Base-by-base conservation (phyloP, 2,113 vertebrate genomes). In the Proteles cristata region DNA sequence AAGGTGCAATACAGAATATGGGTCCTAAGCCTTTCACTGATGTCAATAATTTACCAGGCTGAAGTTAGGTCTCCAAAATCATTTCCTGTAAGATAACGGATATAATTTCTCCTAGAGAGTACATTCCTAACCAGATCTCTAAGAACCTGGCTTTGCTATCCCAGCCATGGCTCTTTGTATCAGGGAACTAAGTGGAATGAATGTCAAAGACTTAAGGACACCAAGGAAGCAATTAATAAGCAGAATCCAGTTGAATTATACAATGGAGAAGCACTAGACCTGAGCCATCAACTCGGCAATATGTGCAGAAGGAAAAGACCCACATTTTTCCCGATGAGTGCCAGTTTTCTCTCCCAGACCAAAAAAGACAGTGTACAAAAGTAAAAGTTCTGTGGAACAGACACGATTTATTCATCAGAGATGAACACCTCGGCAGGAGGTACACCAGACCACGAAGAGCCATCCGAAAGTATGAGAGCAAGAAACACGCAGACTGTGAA, bases 131-230 rank as follows among this genome's bases (percentile, higher is more conserved):
- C 10, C 74, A 88, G 48, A 17, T 28, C 43, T 8, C 63, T 73
- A 94, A 90, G 65, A 93, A 94, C 89, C 50, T 82, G 81, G 26
- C 10, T 88, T 93, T 92, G 80, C 53, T 26, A 86, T 65, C 23
- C 11, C 17, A 88, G 11, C n/a, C 92, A 31, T 50, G 31, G 87
- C n/a, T 84, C 66, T 93, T 69, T 58, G 39, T 35, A 79, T 48
- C 23, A 71, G 33, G 6, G 35, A 83, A 88, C 35, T 88, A 88
- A 86, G 35, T 74, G 55, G 23, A 73, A 95, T 19, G 14, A 83
- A 77, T n/a, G 39, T 65, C 45, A 65, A 90, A 94, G 48, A 71
- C 53, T 77, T 84, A 68, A 88, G 58, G 33, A 94, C 55, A 88
- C 16, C 74, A 61, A 92, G 39, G 48, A 71, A 95, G 19, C 33